A percentile compares a stretch with the other conserved stretches of the same genome.
Conservation (phyloP, 2,113 vertebrate species). For the Anarhynchus alexandrinus region DNA sequence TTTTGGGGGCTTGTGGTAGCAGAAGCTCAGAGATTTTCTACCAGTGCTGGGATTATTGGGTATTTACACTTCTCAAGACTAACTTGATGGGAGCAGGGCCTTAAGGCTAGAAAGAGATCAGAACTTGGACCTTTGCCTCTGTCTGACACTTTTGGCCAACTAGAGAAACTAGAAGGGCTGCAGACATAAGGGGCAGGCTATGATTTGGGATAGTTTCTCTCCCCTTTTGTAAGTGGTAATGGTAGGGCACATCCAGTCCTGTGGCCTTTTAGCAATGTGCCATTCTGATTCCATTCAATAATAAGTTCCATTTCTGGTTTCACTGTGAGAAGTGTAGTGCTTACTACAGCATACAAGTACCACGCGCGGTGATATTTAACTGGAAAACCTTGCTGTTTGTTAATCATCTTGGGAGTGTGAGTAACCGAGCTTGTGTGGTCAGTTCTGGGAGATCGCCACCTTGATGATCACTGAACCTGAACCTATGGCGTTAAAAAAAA, state of each 20-base stretch:
- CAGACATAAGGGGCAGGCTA: neutral
- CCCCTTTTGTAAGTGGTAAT: neutral
- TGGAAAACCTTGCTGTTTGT: neutral
- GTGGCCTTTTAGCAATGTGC: neutral
- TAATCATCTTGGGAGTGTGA: neutral
- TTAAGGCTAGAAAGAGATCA: neutral
- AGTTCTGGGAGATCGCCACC: neutral
- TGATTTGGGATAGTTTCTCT: neutral
- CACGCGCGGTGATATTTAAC: neutral
- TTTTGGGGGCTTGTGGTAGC: neutral
- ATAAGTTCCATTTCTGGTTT: neutral
- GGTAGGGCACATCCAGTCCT: neutral
- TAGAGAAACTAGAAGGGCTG: neutral
- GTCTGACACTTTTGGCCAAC: neutral
- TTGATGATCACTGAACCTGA: neutral
- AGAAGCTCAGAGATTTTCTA: neutral
- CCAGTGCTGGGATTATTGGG: neutral
- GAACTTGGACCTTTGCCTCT: neutral
- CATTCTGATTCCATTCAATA: neutral
- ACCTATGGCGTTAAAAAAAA: neutral
- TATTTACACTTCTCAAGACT: neutral
- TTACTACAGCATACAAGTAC: neutral
- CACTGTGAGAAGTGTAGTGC: neutral
- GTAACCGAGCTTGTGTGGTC: neutral
- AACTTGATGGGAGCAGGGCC: neutral